Evolutionary conservation across 2,797 vertebrate genomes (phyloP).

Genomic region (Petrocephalus schoutedeni): DNA sequence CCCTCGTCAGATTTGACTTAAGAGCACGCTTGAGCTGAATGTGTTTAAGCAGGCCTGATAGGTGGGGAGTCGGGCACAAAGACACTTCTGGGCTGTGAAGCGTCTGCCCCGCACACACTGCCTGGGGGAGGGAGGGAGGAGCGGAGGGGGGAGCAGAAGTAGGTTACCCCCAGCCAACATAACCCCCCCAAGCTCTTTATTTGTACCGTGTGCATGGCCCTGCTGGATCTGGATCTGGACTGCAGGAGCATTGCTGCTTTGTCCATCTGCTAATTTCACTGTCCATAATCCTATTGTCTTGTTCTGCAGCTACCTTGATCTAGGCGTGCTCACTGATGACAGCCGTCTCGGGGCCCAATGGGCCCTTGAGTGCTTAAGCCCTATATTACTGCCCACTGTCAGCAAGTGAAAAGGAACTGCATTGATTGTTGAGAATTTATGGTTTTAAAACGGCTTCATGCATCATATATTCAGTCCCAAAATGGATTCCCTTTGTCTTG

Average conservation of each 20-base stretch:
- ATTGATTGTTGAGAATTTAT: not conserved
- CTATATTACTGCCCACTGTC: not conserved
- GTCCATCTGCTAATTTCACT: conserved; percentile 34
- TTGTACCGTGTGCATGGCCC: conserved; percentile 29
- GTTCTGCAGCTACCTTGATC: conserved; percentile 37
- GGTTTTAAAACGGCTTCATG: not conserved
- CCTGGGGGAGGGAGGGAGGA: not conserved
- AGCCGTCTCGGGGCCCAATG: not conserved
- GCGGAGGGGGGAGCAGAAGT: conserved; percentile 7
- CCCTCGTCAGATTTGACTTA: not conserved
- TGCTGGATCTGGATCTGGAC: conserved; percentile 17
- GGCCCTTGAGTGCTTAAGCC: not conserved
- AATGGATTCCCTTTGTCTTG: not conserved
- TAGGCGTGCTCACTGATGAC: conserved; percentile 5
- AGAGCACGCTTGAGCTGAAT: not conserved
- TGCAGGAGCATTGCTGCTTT: conserved; percentile 25
- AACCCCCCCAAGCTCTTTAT: conserved; percentile 29
- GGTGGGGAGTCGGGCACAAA: not conserved
- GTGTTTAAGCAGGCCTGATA: not conserved
- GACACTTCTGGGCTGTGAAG: not conserved
- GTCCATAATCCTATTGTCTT: conserved; percentile 37
- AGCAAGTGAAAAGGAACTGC: not conserved
- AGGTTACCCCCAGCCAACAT: not conserved
- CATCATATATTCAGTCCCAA: not conserved
- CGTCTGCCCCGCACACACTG: not conserved